phyloP scores from a whole-genome alignment of 2,888 invertebrate species.

The Napeogenes sylphis region DNA sequence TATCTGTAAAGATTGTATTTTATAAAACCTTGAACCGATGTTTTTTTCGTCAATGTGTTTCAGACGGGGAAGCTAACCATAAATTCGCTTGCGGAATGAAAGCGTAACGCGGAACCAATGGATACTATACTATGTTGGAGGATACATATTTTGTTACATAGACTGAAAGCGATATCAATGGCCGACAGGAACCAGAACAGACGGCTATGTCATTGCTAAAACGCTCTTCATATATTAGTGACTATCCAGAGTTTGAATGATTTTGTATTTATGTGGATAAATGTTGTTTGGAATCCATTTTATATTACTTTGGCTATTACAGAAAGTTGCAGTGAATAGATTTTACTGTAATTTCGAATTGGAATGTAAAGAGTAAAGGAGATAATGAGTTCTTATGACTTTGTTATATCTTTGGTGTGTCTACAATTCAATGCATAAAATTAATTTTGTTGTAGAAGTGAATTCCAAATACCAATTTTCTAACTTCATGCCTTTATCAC shows the following conservation, averaged over 20 bases:
- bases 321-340: no score
- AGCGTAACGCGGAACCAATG: constrained; percentile 54
- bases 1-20: not conserved
- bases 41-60: constrained; percentile 40
- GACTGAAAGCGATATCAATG: constrained; percentile 33
- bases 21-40: not conserved
- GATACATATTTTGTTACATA: constrained; percentile 51
- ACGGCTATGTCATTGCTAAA: not conserved
- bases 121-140: constrained; percentile 50
- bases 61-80: constrained; percentile 53
- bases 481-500: constrained; percentile 32
- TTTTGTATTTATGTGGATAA: not conserved
- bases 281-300: not conserved
- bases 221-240: constrained; percentile 1
- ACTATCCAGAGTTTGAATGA: not conserved
- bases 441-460: not conserved
- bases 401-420: no score
- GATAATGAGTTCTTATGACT: no score
- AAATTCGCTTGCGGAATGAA: constrained; percentile 63
- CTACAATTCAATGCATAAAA: no score
- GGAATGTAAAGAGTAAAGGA: no score
- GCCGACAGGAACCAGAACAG: constrained; percentile 5
- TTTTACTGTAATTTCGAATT: no score
- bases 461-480: constrained; percentile 21
- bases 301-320: no score